phyloP scores from a whole-genome alignment of 2,888 invertebrate species.

The Idaea aversata region DNA sequence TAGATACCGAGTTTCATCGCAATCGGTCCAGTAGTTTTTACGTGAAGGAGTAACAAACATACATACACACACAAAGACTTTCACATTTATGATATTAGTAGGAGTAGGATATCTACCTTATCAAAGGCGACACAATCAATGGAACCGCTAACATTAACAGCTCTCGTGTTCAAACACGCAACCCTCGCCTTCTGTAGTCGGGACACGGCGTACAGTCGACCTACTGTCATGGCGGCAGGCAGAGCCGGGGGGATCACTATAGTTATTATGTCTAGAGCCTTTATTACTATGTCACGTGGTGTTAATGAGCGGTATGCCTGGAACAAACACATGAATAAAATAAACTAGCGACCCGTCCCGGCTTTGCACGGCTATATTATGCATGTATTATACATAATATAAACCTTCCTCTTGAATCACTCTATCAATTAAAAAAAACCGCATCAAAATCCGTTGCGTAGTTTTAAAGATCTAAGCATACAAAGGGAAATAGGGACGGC shows the following conservation, averaged over 20 bases:
- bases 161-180: conserved; percentile 94
- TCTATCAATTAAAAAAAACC: too few relatives aligned
- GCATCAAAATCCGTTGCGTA: too few relatives aligned
- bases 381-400: too few relatives aligned
- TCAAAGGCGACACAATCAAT: conserved; percentile 95
- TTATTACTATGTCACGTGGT: conserved; percentile 83
- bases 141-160: conserved; percentile 96
- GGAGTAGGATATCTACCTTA: too few relatives aligned
- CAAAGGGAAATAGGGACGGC: too few relatives aligned
- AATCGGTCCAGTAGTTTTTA: too few relatives aligned
- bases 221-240: conserved; percentile 98
- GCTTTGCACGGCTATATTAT: neutral
- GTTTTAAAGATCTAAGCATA: too few relatives aligned
- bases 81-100: too few relatives aligned
- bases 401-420: too few relatives aligned
- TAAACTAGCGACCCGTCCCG: neutral
- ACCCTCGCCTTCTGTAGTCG: conserved; percentile 89
- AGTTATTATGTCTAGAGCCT: conserved; percentile 95
- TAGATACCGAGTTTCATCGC: too few relatives aligned
- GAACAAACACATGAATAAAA: conserved; percentile 20
- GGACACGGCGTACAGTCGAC: conserved; percentile 93
- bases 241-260: conserved; percentile 97
- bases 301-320: conserved; percentile 82
- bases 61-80: too few relatives aligned
- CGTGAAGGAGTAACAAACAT: too few relatives aligned